Base-by-base conservation (phyloP, 2,113 vertebrate species). In the Syngnathus typhle region DNA sequence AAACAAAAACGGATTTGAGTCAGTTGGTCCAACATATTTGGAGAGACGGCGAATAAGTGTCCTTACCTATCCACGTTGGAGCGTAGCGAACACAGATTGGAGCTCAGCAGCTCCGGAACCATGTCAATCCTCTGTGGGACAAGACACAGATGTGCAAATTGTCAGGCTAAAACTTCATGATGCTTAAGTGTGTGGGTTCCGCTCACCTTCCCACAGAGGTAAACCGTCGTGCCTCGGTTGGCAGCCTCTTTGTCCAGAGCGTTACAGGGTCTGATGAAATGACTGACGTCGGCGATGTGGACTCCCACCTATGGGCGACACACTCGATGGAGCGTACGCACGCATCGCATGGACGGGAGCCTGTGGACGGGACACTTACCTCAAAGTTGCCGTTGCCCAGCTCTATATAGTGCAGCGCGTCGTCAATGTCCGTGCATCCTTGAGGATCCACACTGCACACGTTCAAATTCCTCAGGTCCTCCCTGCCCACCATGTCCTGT, bases 361-460 rank as follows among this genome's bases (percentile, higher is more conserved):
- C 2, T 63, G 43, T 64, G n/a, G 46, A 39, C 36, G 54, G 32
- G 23, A 43, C 13, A 15, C 39, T 58, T 71, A 92, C 96, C 94
- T 98, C 96, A 61, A 95, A 70, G 86, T 95, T 96, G 76, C 97
- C 96, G 62, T 94, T 95, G 76, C 88, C 88, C 54, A 96, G 82
- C 64, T 95, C 89, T 87, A 92, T 89, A 32, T 87, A 98, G 71
- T 99, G 96, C 38, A 99, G 88, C 1, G 96, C 95, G 65, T 99
- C 96, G 21, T 99, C 97, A 56, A 99, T 99, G 77, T 99, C 97
- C 0, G 96, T 99, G 79, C 97, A 99, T n/a, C 96, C 96, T 5
- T 96, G 96, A 67, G 97, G 96, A 85, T 99, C 97, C 77, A 99
- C 96, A 3, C 97, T 99, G 85, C 96, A 99, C 54, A 99, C 89